Percentiles rank a stretch among this genome's conserved stretches.
phyloP scores from a whole-genome alignment of 2,888 invertebrate genomes.

The Cetonia aurata region DNA sequence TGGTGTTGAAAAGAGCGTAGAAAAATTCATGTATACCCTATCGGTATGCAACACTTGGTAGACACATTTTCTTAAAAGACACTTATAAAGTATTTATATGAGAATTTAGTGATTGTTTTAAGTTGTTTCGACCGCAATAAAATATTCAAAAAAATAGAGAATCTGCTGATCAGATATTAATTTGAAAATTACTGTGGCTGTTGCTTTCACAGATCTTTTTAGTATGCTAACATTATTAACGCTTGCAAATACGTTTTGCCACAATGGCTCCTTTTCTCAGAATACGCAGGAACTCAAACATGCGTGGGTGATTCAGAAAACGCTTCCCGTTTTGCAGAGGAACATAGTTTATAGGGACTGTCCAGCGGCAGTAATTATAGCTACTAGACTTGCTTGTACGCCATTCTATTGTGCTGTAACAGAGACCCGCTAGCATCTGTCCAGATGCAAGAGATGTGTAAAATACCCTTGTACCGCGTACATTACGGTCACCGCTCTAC shows the following conservation, averaged over 20 bases:
- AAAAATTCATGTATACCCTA: too few relatives aligned
- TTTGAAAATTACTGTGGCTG: background rate
- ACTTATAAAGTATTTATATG: too few relatives aligned
- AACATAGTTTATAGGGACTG: constrained; percentile 25
- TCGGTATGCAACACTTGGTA: too few relatives aligned
- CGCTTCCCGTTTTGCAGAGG: constrained; percentile 20
- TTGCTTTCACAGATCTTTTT: background rate
- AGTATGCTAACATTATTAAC: too few relatives aligned
- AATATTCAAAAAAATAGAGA: too few relatives aligned
- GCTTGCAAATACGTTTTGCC: too few relatives aligned
- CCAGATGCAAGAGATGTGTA: constrained; percentile 37
- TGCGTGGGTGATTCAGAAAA: constrained; percentile 16
- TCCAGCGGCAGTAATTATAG: constrained; percentile 36
- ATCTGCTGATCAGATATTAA: too few relatives aligned
- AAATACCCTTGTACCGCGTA: constrained; percentile 44
- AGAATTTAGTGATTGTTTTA: too few relatives aligned
- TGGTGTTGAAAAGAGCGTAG: too few relatives aligned
- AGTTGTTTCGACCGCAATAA: too few relatives aligned
- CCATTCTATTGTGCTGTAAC: constrained; percentile 30
- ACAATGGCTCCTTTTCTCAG: background rate
- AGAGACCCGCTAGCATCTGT: constrained; percentile 14
- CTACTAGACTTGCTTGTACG: constrained; percentile 38
- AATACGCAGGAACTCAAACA: constrained; percentile 20
- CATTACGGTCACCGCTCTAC: constrained; percentile 43
- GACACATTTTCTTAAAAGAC: too few relatives aligned